Evolutionary conservation across 1,140 invertebrate genomes (phyloP).

Genomic region (Adelges cooleyi): DNA sequence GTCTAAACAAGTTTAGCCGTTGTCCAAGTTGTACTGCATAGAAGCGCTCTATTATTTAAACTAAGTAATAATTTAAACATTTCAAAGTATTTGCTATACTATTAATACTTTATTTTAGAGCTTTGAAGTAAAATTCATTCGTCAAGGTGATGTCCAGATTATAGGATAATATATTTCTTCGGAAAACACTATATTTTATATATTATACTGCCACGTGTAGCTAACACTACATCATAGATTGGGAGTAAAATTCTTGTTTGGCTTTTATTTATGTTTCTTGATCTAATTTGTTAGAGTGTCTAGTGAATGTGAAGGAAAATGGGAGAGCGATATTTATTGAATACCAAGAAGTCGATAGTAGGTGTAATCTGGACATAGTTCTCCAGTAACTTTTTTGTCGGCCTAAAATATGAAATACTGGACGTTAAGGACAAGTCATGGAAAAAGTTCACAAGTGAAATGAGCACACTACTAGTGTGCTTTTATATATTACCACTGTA

Average conservation of each 20-base stretch:
- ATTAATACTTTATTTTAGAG: too few relatives aligned
- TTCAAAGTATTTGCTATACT: too few relatives aligned
- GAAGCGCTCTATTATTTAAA: too few relatives aligned
- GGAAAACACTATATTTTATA: neutral
- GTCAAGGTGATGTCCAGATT: too few relatives aligned
- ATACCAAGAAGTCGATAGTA: neutral
- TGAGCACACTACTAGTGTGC: neutral
- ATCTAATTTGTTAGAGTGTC: conserved; percentile 25
- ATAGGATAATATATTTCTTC: neutral
- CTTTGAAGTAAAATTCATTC: too few relatives aligned
- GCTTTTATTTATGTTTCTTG: neutral
- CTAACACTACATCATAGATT: too few relatives aligned
- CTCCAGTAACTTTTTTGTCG: conserved; percentile 1
- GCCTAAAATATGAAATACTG: conserved; percentile 1
- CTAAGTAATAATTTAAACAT: too few relatives aligned
- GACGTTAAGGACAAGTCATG: conserved; percentile 16
- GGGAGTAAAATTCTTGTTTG: neutral
- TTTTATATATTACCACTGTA: neutral
- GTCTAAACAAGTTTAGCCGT: too few relatives aligned
- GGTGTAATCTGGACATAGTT: neutral
- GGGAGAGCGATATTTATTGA: neutral
- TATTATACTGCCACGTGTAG: too few relatives aligned
- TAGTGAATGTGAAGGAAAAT: neutral
- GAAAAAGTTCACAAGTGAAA: conserved; percentile 2
- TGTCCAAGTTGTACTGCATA: too few relatives aligned